Percentiles rank a stretch among this genome's conserved stretches.
Evolutionary conservation across 2,797 vertebrate species (phyloP).

Genomic region (Loris lydekkerianus): DNA sequence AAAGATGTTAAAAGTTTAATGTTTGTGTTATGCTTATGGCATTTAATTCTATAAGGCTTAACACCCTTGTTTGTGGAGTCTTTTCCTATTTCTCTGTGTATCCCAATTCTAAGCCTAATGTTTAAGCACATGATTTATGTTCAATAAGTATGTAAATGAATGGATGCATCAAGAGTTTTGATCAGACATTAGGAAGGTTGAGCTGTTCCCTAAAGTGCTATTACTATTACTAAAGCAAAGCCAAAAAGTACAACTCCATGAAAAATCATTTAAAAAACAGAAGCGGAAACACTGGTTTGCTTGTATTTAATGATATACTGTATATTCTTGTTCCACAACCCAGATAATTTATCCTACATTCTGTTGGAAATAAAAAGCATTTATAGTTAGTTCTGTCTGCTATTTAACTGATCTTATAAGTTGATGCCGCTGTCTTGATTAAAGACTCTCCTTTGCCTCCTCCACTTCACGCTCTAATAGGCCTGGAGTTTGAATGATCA

Average conservation of each 20-base stretch:
- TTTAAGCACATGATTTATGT: neutral
- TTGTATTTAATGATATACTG: neutral
- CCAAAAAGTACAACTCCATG: neutral
- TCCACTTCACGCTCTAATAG: neutral
- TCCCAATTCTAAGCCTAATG: neutral
- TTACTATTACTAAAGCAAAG: neutral
- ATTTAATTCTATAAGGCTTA: neutral
- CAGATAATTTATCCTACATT: neutral
- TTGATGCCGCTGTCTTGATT: neutral
- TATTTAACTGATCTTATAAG: constrained; percentile 30
- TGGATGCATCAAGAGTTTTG: neutral
- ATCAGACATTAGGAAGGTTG: neutral
- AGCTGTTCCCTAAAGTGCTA: neutral
- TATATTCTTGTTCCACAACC: neutral
- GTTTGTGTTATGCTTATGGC: neutral
- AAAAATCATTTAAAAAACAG: constrained; percentile 47
- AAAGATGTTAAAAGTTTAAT: neutral
- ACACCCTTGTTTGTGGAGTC: neutral
- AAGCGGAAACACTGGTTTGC: neutral
- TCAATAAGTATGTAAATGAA: neutral
- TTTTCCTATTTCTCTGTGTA: neutral
- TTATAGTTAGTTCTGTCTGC: constrained; percentile 3
- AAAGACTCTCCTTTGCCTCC: neutral
- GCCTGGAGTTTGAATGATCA: neutral
- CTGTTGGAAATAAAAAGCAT: neutral